Percentiles rank a stretch among this genome's conserved stretches.
Evolutionary conservation across 2,113 vertebrate species (phyloP).

Genomic region (Salvator merianae): DNA sequence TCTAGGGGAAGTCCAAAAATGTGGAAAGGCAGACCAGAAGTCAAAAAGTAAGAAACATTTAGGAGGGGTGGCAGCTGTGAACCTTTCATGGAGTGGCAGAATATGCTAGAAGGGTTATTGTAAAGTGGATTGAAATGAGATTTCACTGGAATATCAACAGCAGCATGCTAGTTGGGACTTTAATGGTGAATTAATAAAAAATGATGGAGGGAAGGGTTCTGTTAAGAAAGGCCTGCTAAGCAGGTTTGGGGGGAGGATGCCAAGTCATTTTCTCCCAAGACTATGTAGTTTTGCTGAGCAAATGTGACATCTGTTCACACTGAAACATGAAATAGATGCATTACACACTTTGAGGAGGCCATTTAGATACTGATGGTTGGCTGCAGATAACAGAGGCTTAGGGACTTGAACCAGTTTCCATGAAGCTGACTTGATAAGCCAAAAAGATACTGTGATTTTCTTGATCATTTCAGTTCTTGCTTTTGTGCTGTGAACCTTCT

Average conservation of each 20-base stretch:
- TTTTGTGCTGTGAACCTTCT: not conserved
- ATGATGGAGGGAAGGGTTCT: rapidly evolving
- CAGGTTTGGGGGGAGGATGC: not conserved
- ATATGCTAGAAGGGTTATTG: not conserved
- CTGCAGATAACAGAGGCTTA: not conserved
- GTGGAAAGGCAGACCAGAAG: not conserved
- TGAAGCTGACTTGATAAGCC: not conserved
- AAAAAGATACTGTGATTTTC: not conserved
- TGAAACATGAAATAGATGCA: not conserved
- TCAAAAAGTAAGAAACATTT: not conserved
- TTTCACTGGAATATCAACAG: not conserved
- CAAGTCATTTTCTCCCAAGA: not conserved
- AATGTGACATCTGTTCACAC: not conserved
- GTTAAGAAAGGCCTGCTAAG: not conserved
- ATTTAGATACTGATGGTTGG: not conserved
- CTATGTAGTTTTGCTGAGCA: not conserved
- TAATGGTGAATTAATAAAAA: not conserved
- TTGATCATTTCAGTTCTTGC: not conserved
- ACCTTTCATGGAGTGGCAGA: not conserved
- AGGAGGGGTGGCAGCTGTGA: not conserved
- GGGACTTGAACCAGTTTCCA: not conserved
- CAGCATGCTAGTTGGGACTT: constrained; percentile 6
- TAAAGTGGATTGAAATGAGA: constrained; percentile 7
- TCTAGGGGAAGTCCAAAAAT: constrained; percentile 21
- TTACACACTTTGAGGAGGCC: not conserved